These are phyloP conservation scores for Acanthosoma haemorrhoidale DNA, from an alignment of 2,888 invertebrate genomes.

Conservation along the genomic window DNA sequence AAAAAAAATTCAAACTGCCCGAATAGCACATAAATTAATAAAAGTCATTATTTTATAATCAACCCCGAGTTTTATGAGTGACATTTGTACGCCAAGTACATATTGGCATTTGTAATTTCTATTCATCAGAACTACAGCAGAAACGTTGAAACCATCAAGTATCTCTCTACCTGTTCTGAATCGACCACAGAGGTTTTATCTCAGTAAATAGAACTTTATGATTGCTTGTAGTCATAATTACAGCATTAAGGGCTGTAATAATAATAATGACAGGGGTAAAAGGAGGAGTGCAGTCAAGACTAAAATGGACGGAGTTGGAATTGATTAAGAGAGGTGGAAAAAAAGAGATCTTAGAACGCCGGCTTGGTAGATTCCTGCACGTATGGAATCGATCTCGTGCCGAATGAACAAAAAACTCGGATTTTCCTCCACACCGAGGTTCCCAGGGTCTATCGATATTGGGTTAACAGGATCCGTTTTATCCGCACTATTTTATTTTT, in stretches of 20 bases:
- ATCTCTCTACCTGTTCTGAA: too few relatives aligned
- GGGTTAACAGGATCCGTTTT: not conserved
- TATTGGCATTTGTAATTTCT: too few relatives aligned
- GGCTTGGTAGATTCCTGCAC: not conserved
- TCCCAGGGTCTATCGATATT: not conserved
- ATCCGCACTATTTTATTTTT: too few relatives aligned
- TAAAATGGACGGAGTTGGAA: not conserved
- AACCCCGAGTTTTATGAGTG: too few relatives aligned
- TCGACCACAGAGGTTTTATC: too few relatives aligned
- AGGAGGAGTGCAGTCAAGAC: not conserved
- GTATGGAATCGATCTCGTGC: not conserved
- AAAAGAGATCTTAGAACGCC: not conserved
- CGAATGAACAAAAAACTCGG: not conserved
- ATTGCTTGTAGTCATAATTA: not conserved
- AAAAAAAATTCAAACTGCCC: too few relatives aligned
- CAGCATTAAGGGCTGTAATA: not conserved
- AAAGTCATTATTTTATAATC: too few relatives aligned
- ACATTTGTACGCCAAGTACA: too few relatives aligned
- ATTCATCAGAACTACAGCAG: too few relatives aligned
- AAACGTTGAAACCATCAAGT: too few relatives aligned
- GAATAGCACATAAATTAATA: too few relatives aligned
- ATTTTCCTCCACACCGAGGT: not conserved
- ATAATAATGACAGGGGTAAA: not conserved
- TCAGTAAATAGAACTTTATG: not conserved
- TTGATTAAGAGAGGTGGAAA: not conserved